A percentile compares a stretch with the other conserved stretches of the same genome.
Evolutionary conservation across 2,113 vertebrate species (phyloP).

Genomic region (Turdus rufiventris): DNA sequence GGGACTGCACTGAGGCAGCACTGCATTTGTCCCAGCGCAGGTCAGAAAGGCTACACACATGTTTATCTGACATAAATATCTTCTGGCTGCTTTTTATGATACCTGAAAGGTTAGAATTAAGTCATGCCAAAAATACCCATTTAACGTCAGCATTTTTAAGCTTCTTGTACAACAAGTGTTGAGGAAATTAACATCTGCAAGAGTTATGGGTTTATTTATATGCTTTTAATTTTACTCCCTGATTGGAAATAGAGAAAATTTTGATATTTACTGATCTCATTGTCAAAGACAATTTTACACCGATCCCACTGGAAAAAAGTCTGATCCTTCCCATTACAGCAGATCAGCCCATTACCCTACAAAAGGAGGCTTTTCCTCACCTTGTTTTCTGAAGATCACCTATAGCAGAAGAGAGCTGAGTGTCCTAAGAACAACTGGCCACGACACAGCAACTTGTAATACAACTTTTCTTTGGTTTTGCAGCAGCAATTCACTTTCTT

Average conservation of each 20-base stretch:
- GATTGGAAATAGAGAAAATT: background rate
- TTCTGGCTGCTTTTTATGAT: background rate
- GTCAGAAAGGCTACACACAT: rapidly evolving
- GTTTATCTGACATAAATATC: background rate
- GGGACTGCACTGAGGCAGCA: background rate
- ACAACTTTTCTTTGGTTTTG: background rate
- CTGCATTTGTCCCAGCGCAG: background rate
- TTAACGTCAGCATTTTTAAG: background rate
- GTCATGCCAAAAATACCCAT: background rate
- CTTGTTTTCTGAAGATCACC: background rate
- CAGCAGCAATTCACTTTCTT: background rate
- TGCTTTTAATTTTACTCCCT: background rate
- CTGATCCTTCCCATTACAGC: background rate
- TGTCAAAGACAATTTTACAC: background rate
- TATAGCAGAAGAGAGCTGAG: background rate
- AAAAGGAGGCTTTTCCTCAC: background rate
- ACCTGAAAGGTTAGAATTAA: background rate
- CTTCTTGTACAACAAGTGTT: background rate
- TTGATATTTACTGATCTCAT: background rate
- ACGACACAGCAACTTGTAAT: background rate
- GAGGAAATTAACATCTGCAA: background rate
- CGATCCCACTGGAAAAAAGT: background rate
- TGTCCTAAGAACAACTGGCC: background rate
- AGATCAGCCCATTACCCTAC: background rate
- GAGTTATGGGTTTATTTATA: background rate